Percentiles rank a stretch among this genome's conserved stretches.
phyloP scores from a whole-genome alignment of 2,888 invertebrate genomes.

The Sacculina carcini region DNA sequence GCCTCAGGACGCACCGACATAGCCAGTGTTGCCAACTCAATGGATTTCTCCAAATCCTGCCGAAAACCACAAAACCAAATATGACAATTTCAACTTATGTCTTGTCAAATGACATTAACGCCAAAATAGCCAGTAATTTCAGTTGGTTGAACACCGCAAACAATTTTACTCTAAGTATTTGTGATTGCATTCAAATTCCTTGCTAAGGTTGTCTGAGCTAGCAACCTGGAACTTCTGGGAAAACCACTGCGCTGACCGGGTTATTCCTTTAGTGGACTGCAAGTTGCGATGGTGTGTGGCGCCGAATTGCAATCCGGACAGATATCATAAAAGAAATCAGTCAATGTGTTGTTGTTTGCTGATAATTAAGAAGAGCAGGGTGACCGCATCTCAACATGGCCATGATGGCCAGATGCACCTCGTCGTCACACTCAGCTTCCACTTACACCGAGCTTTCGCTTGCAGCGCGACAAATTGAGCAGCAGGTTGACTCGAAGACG shows the following conservation, averaged over 20 bases:
- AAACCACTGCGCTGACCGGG: not conserved
- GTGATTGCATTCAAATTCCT: too few species aligned
- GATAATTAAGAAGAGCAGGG: not conserved
- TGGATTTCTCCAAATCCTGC: conserved; percentile 9
- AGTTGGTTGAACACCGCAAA: too few species aligned
- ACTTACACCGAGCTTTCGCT: conserved; percentile 77
- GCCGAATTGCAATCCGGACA: not conserved
- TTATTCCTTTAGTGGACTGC: too few species aligned
- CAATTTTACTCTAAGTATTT: too few species aligned
- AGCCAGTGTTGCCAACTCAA: not conserved
- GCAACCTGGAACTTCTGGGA: too few species aligned
- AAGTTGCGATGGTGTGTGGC: too few species aligned
- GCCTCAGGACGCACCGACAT: not conserved
- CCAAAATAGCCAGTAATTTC: too few species aligned
- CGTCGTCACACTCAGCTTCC: not conserved
- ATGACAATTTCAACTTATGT: conserved; percentile 34
- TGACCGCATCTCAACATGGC: not conserved
- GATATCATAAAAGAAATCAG: conserved; percentile 15
- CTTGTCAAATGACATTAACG: too few species aligned
- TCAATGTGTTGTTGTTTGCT: conserved; percentile 3
- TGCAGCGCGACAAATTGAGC: conserved; percentile 76
- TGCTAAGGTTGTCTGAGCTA: too few species aligned
- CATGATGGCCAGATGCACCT: too few species aligned
- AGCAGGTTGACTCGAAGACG: conserved; percentile 67
- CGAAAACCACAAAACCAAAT: not conserved